Evolutionary conservation across 2,888 invertebrate species (phyloP), one percentile per base, ranked within the genome.

Genomic region (Cataglyphis rosenhaueri): DNA sequence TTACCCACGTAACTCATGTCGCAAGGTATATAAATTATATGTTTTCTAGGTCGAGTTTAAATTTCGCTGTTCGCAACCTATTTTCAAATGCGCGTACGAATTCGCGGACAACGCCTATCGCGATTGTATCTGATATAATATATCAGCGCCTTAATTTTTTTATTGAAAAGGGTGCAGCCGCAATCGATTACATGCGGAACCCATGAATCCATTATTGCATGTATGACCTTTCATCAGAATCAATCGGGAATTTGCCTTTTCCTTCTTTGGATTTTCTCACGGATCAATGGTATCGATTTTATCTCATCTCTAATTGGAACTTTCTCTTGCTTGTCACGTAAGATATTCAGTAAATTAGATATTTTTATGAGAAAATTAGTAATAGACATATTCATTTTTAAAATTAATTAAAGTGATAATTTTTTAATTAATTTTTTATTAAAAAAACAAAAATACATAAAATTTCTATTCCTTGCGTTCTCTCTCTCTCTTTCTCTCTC

Each of bases 151-250:
- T 71, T 71, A 71, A 71, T 59, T 78, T 71, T 78, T 71, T 78
- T 78, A 57, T 59, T 78, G 18, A 29, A 71, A 78, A 59, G 78
- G 78, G 78, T 44, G 78, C 78, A 78, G 78, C 78, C 12, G 18
- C 78, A 25, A 78, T 78, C 59, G 78, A 78, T 78, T 73, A 59
- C 44, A 59, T 32, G 25, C 71, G 78, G 71, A 70, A 70, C 57
- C 6, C 41, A 15, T 32, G 29, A 71, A 73, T 35, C 73, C 73
- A 78, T 78, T 78, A 35, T 78, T 78, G 44, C 73, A 35, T 44
- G 78, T 21, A 15, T 57, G 59, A 78, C 78, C 78, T 78, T 78
- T 78, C 25, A 25, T 25, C 25, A 44, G 44, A 73, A 35, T 12
- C 59, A 59, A 78, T 48, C 73, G 57, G 32, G 29, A 70, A 21